phyloP scores from a whole-genome alignment of 2,797 vertebrate species.

The Poeciliopsis infans region DNA sequence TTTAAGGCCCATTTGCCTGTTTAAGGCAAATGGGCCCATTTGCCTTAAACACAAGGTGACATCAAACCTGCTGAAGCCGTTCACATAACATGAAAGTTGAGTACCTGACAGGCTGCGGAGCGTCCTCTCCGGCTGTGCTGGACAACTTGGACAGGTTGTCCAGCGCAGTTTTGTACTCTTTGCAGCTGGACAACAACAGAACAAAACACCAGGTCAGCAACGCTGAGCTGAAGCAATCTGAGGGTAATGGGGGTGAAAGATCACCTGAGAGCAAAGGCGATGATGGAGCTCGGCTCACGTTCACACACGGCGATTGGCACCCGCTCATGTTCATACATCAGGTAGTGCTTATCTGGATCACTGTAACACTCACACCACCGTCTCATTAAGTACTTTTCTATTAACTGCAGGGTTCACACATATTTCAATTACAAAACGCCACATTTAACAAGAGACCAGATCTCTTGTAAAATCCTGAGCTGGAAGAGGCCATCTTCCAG shows the following conservation, averaged over 20 bases:
- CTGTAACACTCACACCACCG: conserved; percentile 70
- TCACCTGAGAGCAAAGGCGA: conserved; percentile 98
- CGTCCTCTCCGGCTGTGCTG: conserved; percentile 84
- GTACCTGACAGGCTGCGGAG: conserved; percentile 80
- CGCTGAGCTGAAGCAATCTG: neutral
- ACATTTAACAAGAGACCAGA: neutral
- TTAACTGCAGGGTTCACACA: neutral
- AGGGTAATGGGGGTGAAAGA: neutral
- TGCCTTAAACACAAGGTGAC: too few relatives aligned
- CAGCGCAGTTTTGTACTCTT: conserved; percentile 95
- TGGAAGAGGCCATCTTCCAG: neutral
- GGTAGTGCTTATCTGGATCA: conserved; percentile 97
- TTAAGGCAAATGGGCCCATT: too few relatives aligned
- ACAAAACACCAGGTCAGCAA: neutral
- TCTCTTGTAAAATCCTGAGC: neutral
- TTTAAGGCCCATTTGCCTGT: too few relatives aligned
- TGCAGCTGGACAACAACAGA: conserved; percentile 84
- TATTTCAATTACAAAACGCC: neutral
- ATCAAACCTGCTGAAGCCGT: too few relatives aligned
- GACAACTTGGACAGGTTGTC: conserved; percentile 90
- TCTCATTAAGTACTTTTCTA: neutral
- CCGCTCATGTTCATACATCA: conserved; percentile 97
- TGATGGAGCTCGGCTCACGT: conserved; percentile 97
- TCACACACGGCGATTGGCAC: conserved; percentile 98
- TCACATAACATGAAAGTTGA: too few relatives aligned